Base-by-base conservation (phyloP, 1,140 invertebrate species). In the Oedothorax gibbosus region DNA sequence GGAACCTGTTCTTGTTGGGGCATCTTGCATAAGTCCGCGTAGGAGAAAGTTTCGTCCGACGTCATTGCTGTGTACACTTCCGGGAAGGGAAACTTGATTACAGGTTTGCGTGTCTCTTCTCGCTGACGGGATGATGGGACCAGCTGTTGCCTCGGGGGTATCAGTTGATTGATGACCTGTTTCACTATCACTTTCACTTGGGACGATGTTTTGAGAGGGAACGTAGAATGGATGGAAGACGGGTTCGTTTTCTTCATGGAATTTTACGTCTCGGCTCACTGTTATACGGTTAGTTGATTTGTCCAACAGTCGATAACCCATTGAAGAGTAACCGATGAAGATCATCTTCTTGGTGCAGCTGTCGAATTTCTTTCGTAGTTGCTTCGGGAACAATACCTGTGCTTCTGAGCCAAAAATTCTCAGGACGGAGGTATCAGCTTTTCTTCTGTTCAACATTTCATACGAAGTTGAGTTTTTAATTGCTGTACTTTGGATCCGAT, bases 381-480 rank as follows among this genome's bases (percentile, higher is more conserved):
- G 50, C 10, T 66, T 15, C 6, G 65, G 78, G 15, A 71, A 35
- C 2, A 87, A 86, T 0, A 78, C 85, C 65, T 87, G 90, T 35
- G 89, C 89, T 69, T 85, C 69, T 85, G 87, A 89, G 12, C 89
- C 89, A 73, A 90, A 90, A 11, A 89, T 80, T 86, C 87, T 62
- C 1, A 90, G 53, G 86, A 90, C 85, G 14, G 21, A 73, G 3
- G 90, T 49, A 51, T 82, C 85, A 6, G 89, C 88, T 68, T 89
- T 89, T 50, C 73, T 88, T 3, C 86, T 85, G n/a, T 86, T n/a
- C n/a, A n/a, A 8, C 18, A 57, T 12, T 66, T 6, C n/a, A 20
- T 7, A 66, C n/a, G 2, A 66, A 6, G 18, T 66, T 72, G 69
- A 11, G 4, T 54, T 0, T 50, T 50, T 14, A 72, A 72, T 10